Percentiles rank a stretch among this genome's conserved stretches.
These are phyloP conservation scores for Peribatodes rhomboidaria DNA, from an alignment of 2,888 invertebrate species.

Conservation along the genomic window DNA sequence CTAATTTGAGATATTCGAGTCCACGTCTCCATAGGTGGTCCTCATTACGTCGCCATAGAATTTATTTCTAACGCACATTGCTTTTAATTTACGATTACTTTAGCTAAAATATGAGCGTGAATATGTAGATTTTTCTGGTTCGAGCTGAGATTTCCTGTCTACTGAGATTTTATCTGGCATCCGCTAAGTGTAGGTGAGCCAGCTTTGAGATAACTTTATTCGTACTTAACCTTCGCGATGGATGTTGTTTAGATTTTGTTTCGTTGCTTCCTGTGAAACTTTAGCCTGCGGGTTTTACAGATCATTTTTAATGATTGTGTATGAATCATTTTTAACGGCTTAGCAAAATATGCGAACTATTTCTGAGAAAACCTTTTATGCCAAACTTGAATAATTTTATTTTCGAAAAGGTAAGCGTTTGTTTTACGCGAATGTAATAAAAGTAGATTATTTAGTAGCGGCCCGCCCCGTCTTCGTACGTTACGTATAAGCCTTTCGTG, in stretches of 20 bases:
- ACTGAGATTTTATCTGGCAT: slow-evolving; percentile 42
- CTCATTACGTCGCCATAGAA: slow-evolving; percentile 32
- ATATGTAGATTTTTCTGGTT: slow-evolving; percentile 39
- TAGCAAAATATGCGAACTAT: background rate
- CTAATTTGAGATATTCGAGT: slow-evolving; percentile 42
- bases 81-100: slow-evolving; percentile 36
- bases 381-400: too few species aligned
- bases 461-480: too few species aligned
- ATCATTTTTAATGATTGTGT: slow-evolving; percentile 5
- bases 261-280: slow-evolving; percentile 16
- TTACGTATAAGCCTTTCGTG: too few species aligned
- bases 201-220: slow-evolving; percentile 40
- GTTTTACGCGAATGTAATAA: too few species aligned
- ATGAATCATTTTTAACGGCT: slow-evolving; percentile 6
- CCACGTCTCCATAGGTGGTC: slow-evolving; percentile 45
- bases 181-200: slow-evolving; percentile 34
- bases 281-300: slow-evolving; percentile 7
- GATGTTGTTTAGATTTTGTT: slow-evolving; percentile 21
- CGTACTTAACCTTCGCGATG: slow-evolving; percentile 29
- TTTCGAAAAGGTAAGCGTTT: too few species aligned
- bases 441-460: too few species aligned
- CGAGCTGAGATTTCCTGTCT: slow-evolving; percentile 33
- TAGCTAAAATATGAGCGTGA: slow-evolving; percentile 31
- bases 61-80: slow-evolving; percentile 35
- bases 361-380: background rate